Evolutionary conservation across 2,888 invertebrate genomes (phyloP).

Genomic region (Osmoderma eremita): DNA sequence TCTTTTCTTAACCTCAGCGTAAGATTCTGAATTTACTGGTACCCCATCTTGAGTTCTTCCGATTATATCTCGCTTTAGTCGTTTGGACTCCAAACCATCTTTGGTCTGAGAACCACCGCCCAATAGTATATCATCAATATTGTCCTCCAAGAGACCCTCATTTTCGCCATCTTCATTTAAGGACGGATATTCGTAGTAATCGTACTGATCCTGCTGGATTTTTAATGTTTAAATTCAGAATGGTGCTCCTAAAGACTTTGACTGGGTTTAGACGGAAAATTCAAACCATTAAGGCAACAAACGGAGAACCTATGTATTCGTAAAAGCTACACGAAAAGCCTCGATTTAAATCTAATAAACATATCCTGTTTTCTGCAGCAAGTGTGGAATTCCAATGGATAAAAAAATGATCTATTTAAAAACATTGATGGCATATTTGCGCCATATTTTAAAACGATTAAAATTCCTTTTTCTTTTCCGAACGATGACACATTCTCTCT

Average conservation of each 20-base stretch:
- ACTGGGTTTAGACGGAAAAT: background rate
- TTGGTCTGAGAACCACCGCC: conserved; percentile 48
- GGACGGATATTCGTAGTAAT: conserved; percentile 36
- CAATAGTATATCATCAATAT: conserved; percentile 49
- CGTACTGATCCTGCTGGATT: conserved; percentile 36
- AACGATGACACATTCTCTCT: conserved; percentile 27
- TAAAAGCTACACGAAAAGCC: background rate
- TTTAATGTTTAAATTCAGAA: background rate
- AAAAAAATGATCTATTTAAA: conserved; percentile 31
- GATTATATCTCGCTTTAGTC: conserved; percentile 61
- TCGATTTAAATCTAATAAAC: background rate
- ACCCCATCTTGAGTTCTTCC: conserved; percentile 58
- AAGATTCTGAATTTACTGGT: conserved; percentile 59
- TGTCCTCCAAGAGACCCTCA: conserved; percentile 37
- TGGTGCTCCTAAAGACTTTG: background rate
- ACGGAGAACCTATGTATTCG: too few species aligned
- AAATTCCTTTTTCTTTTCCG: conserved; percentile 19
- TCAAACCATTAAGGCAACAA: too few species aligned
- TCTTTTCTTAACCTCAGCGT: conserved; percentile 52
- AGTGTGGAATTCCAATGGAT: background rate
- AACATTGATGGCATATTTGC: conserved; percentile 28
- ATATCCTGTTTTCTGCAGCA: conserved; percentile 8
- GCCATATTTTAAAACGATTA: conserved; percentile 33
- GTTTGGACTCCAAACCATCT: conserved; percentile 46
- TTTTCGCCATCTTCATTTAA: conserved; percentile 26